Evolutionary conservation across 2,113 vertebrate genomes (phyloP), one percentile per base, ranked within the genome.

Genomic region (Grallaria varia): DNA sequence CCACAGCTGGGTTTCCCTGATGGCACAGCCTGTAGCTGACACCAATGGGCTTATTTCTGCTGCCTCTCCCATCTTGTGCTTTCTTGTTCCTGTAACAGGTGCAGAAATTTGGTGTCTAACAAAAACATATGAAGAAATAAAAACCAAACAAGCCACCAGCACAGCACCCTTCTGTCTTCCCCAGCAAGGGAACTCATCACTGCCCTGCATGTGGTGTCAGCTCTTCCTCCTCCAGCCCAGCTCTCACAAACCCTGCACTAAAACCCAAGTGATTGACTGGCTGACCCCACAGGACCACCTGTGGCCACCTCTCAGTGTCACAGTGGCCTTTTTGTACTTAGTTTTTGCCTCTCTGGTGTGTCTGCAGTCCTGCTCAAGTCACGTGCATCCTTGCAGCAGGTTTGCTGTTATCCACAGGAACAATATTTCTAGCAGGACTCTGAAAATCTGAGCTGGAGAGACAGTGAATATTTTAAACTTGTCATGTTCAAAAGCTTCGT

Each of bases 181-280:
- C 58, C 5, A 4, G 27, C 3, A 12, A 22, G 37, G 47, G 96
- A 88, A 97, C 97, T 96, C 89, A 96, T 96, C 96, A 88, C 80
- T 24, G 76, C 93, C 84, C 91, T 40, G 24, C 75, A 53, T 96
- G 63, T 68, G 74, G 95, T 89, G 81, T 81, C 91, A 91, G 47
- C 91, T 96, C 93, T 68, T 93, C 87, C 62, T 93, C 89, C 87
- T 88, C 52, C 59, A 47, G 49, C 93, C 84, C 53, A 31, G 39
- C n/a, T 76, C 96, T 93, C 69, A 84, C 82, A 89, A 55, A 80
- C 37, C 30, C 67, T 12, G 10, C 64, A 8, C 59, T 15, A 16
- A 84, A 67, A 8, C 49, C 49, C 37, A 27, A 52, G 47, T 25
- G 6, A 35, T 58, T 49, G 10, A 23, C 42, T 62, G 12, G 16